These are phyloP conservation scores for Drosophila mettleri DNA, from an alignment of 2,888 invertebrate genomes.

Conservation along the genomic window DNA sequence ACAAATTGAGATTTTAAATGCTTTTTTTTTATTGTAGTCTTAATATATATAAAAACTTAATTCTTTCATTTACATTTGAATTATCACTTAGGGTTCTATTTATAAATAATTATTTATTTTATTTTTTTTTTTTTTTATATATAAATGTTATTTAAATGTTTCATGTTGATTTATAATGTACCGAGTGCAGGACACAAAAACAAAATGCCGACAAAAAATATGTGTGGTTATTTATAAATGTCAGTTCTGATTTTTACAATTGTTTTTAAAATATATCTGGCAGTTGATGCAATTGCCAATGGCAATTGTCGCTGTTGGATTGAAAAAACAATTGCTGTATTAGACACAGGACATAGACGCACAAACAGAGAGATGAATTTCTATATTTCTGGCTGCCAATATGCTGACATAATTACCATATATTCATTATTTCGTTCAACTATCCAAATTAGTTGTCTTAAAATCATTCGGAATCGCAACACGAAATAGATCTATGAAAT, in stretches of 20 bases:
- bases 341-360: slow-evolving; percentile 36
- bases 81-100: slow-evolving; percentile 46
- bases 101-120: slow-evolving; percentile 34
- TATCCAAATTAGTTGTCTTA: too few species aligned
- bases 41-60: slow-evolving; percentile 14
- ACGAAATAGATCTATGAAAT: neutral
- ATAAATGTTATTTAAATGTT: slow-evolving; percentile 20
- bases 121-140: slow-evolving; percentile 12
- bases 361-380: slow-evolving; percentile 36
- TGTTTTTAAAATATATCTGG: slow-evolving; percentile 5
- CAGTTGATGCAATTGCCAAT: slow-evolving; percentile 10
- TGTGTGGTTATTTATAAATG: slow-evolving; percentile 65
- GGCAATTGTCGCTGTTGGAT: slow-evolving; percentile 2
- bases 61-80: slow-evolving; percentile 35
- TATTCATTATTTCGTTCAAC: neutral
- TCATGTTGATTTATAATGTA: slow-evolving; percentile 32
- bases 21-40: slow-evolving; percentile 6
- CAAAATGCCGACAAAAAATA: slow-evolving; percentile 60
- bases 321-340: slow-evolving; percentile 10
- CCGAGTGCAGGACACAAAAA: slow-evolving; percentile 62
- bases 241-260: slow-evolving; percentile 31
- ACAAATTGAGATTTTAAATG: slow-evolving; percentile 12
- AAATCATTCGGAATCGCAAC: slow-evolving; percentile 1
- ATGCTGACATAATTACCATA: neutral
- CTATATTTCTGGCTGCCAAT: slow-evolving; percentile 36